Conservation (phyloP, 37 sponge, comb jelly and placozoan species). For the Chondrosia reniformis region DNA sequence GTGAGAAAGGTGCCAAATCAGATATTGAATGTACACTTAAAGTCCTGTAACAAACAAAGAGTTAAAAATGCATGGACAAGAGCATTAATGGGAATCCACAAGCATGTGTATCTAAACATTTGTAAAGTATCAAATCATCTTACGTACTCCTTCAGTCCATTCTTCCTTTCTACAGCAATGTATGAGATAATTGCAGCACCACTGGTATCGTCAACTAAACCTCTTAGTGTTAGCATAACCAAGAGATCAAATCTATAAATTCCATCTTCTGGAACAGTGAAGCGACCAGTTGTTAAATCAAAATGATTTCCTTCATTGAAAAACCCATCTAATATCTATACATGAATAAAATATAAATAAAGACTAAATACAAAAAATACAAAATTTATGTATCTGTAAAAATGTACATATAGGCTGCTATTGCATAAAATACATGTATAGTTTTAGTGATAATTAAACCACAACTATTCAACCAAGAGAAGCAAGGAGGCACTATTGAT, state of each 20-base stretch:
- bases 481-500: too few relatives aligned
- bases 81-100: not conserved
- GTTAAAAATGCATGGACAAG: not conserved
- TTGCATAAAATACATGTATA: too few relatives aligned
- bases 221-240: not conserved
- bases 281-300: not conserved
- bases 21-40: not conserved
- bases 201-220: not conserved
- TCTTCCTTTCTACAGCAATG: not conserved
- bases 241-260: not conserved
- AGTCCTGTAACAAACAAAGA: not conserved
- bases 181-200: not conserved
- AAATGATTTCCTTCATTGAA: constrained; percentile 4
- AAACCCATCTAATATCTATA: too few relatives aligned
- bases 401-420: too few relatives aligned
- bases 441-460: too few relatives aligned
- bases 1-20: not conserved
- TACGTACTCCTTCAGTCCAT: not conserved
- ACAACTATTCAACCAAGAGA: too few relatives aligned
- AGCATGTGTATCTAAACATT: not conserved
- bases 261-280: not conserved
- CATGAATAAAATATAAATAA: too few relatives aligned
- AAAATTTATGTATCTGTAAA: too few relatives aligned
- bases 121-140: not conserved
- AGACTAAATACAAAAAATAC: too few relatives aligned